These are phyloP conservation scores for Autographa gamma DNA, from an alignment of 2,888 invertebrate genomes.

Conservation along the genomic window DNA sequence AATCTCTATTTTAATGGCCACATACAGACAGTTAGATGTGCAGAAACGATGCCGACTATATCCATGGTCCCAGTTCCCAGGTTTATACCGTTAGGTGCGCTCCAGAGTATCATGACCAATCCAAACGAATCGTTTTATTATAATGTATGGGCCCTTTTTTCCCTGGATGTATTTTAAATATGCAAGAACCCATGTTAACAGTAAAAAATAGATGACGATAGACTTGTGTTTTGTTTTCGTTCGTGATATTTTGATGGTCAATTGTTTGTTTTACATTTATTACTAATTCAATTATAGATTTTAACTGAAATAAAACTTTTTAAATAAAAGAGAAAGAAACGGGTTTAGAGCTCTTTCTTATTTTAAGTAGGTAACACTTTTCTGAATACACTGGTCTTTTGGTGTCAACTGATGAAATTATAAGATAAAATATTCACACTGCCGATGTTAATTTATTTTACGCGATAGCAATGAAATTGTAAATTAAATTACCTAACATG, in stretches of 20 bases:
- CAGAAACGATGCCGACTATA: conserved; percentile 65
- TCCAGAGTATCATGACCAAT: conserved; percentile 69
- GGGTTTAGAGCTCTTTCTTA: too few species aligned
- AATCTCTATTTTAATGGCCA: conserved; percentile 50
- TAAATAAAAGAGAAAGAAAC: too few species aligned
- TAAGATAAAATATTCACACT: not conserved
- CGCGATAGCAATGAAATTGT: conserved; percentile 48
- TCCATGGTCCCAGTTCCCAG: conserved; percentile 68
- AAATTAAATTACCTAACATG: conserved; percentile 50
- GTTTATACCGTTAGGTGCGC: conserved; percentile 74
- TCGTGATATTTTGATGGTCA: not conserved
- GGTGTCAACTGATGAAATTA: too few species aligned
- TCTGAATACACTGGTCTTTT: too few species aligned
- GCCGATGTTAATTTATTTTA: conserved; percentile 36
- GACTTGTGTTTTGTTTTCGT: conserved; percentile 9
- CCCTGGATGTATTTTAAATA: conserved; percentile 47
- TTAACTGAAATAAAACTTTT: too few species aligned
- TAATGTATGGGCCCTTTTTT: conserved; percentile 61
- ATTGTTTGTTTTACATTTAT: not conserved
- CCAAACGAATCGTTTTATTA: conserved; percentile 73
- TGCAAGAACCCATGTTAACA: conserved; percentile 27
- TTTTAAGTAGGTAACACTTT: too few species aligned
- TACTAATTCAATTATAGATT: too few species aligned
- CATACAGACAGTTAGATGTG: conserved; percentile 64
- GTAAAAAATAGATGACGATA: conserved; percentile 34